Base-by-base conservation (phyloP, 2,797 vertebrate species). In the Echiichthys vipera region DNA sequence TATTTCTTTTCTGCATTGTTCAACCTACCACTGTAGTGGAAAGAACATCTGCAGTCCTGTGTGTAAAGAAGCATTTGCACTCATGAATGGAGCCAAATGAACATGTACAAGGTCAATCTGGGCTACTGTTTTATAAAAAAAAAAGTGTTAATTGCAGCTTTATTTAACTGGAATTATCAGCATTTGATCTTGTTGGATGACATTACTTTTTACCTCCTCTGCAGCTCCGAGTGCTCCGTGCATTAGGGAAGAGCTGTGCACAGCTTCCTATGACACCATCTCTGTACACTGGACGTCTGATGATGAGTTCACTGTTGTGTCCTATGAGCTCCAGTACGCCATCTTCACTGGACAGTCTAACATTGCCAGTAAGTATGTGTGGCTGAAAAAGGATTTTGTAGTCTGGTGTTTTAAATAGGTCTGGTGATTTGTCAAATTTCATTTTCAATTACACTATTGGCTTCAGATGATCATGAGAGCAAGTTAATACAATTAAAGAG, bases 281-380 rank as follows among this genome's bases (percentile, higher is more conserved):
- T 97, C 96, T 0, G 98, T 98, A 49, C 98, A 99, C 85, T 99
- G 98, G 98, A 98, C 97, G 0, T 99, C 98, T 0, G 98, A 99
- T 43, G 98, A 99, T 56, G 98, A 99, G 77, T 99, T 99, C 91
- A 97, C 96, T 0, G 97, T 99, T 54, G 95, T 97, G 37, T 99
- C 98, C n/a, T 99, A 99, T 0, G 98, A 99, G 89, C 95, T 99
- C n/a, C 98, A 99, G 85, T 99, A 99, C 15, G 96, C 98, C 80
- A 99, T 99, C 89, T 98, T 97, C 91, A 99, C 98, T 0, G 98
- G 98, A 61, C 97, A 99, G 90, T 96, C 97, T 53, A 99, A 99
- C 24, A 95, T 99, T 62, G 93, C 97, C 81, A 99, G 98, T 99
- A 93, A 98, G 98, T 98, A 90, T 22, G 8, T 14, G 6, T 4